These are phyloP conservation scores for Heterotilapia buettikoferi DNA, from an alignment of 2,113 vertebrate genomes.

Conservation along the genomic window DNA sequence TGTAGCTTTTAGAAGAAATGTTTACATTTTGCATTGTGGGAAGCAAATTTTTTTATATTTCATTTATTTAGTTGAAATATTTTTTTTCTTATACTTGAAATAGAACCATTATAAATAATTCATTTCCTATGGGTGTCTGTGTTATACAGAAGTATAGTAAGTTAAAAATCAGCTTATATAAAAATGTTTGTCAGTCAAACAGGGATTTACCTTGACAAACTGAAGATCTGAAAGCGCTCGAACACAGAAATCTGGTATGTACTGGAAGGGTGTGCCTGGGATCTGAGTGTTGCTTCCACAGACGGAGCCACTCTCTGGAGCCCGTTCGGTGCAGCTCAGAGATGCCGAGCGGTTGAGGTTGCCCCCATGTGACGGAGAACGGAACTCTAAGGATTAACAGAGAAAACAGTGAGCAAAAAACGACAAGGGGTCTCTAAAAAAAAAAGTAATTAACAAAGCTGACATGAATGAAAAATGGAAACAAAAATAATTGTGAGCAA, in stretches of 20 bases:
- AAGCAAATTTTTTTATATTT: neutral
- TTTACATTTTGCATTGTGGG: neutral
- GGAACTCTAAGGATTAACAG: slow-evolving; percentile 73
- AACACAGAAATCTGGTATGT: slow-evolving; percentile 90
- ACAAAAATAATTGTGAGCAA: neutral
- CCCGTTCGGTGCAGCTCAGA: slow-evolving; percentile 80
- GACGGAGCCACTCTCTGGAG: slow-evolving; percentile 67
- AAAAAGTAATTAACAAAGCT: neutral
- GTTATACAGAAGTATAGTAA: neutral
- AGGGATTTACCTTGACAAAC: slow-evolving; percentile 83
- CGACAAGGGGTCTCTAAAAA: neutral
- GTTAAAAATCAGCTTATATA: neutral
- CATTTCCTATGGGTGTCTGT: neutral
- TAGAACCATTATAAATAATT: neutral
- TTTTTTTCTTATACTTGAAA: neutral
- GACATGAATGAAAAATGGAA: neutral
- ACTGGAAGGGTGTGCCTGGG: slow-evolving; percentile 68
- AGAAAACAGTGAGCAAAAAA: neutral
- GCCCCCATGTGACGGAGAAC: slow-evolving; percentile 79
- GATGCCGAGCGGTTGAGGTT: slow-evolving; percentile 87
- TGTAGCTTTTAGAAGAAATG: neutral
- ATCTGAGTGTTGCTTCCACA: slow-evolving; percentile 80
- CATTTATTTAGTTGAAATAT: neutral
- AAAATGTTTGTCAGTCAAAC: neutral
- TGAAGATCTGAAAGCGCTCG: slow-evolving; percentile 87